These are phyloP conservation scores for Microctenopoma lineatum DNA, from an alignment of 2,797 vertebrate genomes.

Conservation along the genomic window DNA sequence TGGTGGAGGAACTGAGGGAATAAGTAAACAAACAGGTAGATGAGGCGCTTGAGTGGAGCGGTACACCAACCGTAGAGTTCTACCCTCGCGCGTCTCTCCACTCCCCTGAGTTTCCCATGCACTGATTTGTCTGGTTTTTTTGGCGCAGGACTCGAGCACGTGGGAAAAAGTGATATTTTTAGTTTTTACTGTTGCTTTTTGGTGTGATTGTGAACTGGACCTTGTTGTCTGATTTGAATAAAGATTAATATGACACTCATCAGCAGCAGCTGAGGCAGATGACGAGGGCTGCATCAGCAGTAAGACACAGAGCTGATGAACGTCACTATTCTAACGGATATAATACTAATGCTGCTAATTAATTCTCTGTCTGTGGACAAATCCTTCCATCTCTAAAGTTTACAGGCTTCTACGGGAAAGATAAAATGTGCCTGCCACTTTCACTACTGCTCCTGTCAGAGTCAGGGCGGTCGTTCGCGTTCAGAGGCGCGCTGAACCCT, in stretches of 20 bases:
- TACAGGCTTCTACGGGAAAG: not conserved
- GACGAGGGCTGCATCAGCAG: slow-evolving; percentile 14
- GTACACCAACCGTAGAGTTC: slow-evolving; percentile 15
- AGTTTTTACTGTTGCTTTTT: no score
- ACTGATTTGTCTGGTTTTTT: slow-evolving; percentile 59
- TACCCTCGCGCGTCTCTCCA: slow-evolving; percentile 11
- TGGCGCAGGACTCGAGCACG: slow-evolving; percentile 57
- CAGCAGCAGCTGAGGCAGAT: slow-evolving; percentile 1
- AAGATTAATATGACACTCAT: no score
- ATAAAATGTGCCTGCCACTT: not conserved
- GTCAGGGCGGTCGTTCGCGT: not conserved
- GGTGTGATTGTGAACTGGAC: no score
- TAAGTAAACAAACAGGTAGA: slow-evolving; percentile 75
- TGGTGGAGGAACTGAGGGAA: slow-evolving; percentile 63
- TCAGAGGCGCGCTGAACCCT: not conserved
- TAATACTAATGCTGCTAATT: no score
- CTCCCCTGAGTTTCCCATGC: slow-evolving; percentile 35
- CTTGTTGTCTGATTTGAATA: no score
- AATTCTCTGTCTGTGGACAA: no score
- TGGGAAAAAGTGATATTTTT: slow-evolving; percentile 23
- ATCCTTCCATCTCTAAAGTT: not conserved
- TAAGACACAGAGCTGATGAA: not conserved
- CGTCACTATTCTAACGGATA: no score
- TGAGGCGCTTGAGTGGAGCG: slow-evolving; percentile 68
- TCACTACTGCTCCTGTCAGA: not conserved